phyloP scores from a whole-genome alignment of 1,140 invertebrate genomes.

The Chironomus tepperi region DNA sequence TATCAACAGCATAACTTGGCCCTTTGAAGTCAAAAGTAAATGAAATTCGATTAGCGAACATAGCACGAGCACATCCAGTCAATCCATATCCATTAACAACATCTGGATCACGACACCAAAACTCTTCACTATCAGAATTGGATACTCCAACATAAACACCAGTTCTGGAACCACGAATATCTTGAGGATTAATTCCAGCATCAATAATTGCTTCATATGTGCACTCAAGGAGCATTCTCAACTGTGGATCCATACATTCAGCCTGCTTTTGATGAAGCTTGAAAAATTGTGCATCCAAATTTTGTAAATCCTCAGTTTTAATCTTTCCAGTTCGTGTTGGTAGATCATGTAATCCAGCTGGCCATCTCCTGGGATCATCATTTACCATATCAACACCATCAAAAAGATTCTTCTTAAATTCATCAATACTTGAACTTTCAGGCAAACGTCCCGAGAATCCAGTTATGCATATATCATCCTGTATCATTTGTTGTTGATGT shows the following conservation, averaged over 20 bases:
- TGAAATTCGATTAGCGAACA: constrained; percentile 94
- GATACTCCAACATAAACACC: constrained; percentile 88
- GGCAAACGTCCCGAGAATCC: constrained; percentile 87
- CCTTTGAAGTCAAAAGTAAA: constrained; percentile 89
- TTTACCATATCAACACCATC: constrained; percentile 81
- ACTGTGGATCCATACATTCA: constrained; percentile 90
- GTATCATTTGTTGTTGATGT: constrained; percentile 24
- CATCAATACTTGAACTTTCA: constrained; percentile 76
- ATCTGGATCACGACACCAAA: constrained; percentile 63
- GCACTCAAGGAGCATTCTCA: constrained; percentile 83
- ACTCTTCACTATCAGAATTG: constrained; percentile 75
- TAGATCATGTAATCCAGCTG: constrained; percentile 64
- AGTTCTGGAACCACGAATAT: constrained; percentile 72
- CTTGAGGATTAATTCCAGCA: constrained; percentile 76
- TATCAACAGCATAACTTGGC: constrained; percentile 88
- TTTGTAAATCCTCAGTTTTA: constrained; percentile 77
- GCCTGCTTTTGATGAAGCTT: constrained; percentile 91
- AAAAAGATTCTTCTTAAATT: constrained; percentile 80
- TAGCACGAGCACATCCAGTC: constrained; percentile 84
- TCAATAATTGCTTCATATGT: constrained; percentile 93
- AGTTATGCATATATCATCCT: constrained; percentile 76
- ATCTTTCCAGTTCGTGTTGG: constrained; percentile 81
- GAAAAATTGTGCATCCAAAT: constrained; percentile 91
- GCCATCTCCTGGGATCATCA: constrained; percentile 75
- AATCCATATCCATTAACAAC: constrained; percentile 84